Conservation (phyloP, 1,140 invertebrate species). For the Macrosteles quadrilineatus region DNA sequence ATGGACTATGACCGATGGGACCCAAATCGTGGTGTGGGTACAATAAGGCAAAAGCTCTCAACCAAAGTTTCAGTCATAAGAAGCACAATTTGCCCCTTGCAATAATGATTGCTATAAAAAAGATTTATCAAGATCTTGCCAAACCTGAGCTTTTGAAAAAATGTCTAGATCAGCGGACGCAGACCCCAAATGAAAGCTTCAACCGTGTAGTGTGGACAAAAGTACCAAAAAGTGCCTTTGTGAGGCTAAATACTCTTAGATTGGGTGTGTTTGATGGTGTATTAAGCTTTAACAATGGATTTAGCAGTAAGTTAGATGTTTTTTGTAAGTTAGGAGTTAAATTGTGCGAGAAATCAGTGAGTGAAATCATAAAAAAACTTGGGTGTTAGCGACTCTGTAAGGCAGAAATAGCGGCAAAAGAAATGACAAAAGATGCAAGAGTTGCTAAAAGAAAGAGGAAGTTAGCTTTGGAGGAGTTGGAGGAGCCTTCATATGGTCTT, state of each 20-base stretch:
- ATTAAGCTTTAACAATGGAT: slow-evolving; percentile 27
- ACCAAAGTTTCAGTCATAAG: neutral
- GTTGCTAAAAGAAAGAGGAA: no score
- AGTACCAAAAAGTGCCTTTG: slow-evolving; percentile 36
- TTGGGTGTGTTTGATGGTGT: slow-evolving; percentile 19
- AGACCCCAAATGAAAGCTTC: slow-evolving; percentile 41
- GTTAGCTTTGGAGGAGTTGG: no score
- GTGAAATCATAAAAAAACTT: no score
- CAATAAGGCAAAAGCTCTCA: no score
- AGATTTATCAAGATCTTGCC: slow-evolving; percentile 39
- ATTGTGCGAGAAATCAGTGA: neutral
- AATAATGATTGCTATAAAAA: slow-evolving; percentile 33
- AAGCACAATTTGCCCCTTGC: neutral
- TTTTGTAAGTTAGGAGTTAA: neutral
- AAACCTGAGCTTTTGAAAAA: slow-evolving; percentile 38
- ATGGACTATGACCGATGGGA: neutral
- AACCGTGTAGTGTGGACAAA: slow-evolving; percentile 41
- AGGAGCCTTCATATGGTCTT: no score
- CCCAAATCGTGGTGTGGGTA: no score
- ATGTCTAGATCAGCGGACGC: slow-evolving; percentile 40
- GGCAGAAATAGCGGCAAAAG: neutral
- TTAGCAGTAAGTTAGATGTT: neutral
- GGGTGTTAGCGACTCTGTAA: no score
- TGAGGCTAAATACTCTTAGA: slow-evolving; percentile 19
- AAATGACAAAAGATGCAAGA: neutral